These are phyloP conservation scores for Acrobasis suavella DNA, from an alignment of 2,888 invertebrate genomes.

Conservation along the genomic window DNA sequence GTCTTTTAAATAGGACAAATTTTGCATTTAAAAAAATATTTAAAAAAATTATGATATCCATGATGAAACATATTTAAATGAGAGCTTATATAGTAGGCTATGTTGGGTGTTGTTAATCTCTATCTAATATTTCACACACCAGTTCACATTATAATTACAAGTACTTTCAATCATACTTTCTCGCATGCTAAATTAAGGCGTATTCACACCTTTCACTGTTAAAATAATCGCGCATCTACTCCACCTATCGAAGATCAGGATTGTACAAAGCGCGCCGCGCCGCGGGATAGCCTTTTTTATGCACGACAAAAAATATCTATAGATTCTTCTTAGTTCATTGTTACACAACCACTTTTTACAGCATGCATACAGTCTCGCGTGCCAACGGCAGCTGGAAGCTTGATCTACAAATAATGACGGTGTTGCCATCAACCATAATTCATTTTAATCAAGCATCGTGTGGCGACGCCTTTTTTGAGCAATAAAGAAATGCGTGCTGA, in stretches of 20 bases:
- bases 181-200: conserved; percentile 1
- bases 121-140: conserved; percentile 2
- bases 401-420: conserved; percentile 77
- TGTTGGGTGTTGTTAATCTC: neutral
- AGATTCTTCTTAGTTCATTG: conserved; percentile 16
- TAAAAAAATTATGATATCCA: too few species aligned
- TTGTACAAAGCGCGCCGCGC: conserved; percentile 7
- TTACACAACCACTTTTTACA: conserved; percentile 20
- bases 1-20: too few species aligned
- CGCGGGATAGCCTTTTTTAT: conserved; percentile 4
- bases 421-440: conserved; percentile 63
- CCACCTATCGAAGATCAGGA: neutral
- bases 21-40: too few species aligned
- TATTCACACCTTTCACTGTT: conserved; percentile 6
- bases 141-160: conserved; percentile 4
- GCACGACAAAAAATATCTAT: conserved; percentile 3
- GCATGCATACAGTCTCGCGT: conserved; percentile 43
- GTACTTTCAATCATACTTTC: conserved; percentile 3
- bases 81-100: too few species aligned
- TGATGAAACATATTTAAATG: too few species aligned
- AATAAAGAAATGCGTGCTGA: conserved; percentile 64
- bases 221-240: neutral
- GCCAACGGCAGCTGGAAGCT: conserved; percentile 50
- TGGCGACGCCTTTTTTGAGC: conserved; percentile 43
- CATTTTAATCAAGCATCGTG: conserved; percentile 57